Percentiles rank a stretch among this genome's conserved stretches.
phyloP scores from a whole-genome alignment of 1,140 invertebrate genomes.

The Akabosia matsudoensis region DNA sequence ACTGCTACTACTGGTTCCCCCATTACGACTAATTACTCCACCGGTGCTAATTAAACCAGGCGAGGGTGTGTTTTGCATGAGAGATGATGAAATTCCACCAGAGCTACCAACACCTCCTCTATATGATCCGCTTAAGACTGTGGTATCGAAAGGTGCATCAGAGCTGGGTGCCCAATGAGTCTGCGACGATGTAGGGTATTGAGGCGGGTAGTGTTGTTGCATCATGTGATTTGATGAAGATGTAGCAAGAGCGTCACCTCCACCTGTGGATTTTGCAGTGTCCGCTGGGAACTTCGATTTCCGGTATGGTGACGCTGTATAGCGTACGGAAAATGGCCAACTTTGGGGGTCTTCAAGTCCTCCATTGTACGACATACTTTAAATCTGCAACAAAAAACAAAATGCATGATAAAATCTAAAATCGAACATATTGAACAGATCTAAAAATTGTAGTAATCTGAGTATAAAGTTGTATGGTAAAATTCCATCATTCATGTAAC shows the following conservation, averaged over 20 bases:
- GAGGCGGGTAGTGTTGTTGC: neutral
- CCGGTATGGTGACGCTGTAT: constrained; percentile 44
- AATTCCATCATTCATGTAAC: neutral
- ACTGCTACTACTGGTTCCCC: neutral
- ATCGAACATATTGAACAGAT: neutral
- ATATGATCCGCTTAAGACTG: neutral
- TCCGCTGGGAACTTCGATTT: constrained; percentile 43
- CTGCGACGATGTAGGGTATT: neutral
- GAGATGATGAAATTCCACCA: neutral
- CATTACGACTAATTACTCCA: constrained; percentile 6
- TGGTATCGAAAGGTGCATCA: neutral
- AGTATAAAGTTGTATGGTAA: neutral
- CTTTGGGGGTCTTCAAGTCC: constrained; percentile 40
- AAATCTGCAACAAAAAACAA: constrained; percentile 3
- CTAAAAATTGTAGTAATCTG: neutral
- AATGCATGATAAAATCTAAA: neutral
- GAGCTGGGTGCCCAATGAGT: neutral
- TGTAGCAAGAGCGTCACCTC: neutral
- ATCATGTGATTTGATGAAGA: neutral
- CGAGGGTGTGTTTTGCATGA: neutral
- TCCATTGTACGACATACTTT: constrained; percentile 39
- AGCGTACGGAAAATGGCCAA: constrained; percentile 46
- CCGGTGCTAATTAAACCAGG: neutral
- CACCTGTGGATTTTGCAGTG: neutral
- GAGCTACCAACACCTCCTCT: too few species aligned